phyloP scores from a whole-genome alignment of 2,797 vertebrate genomes.

The Chromobotia macracanthus region DNA sequence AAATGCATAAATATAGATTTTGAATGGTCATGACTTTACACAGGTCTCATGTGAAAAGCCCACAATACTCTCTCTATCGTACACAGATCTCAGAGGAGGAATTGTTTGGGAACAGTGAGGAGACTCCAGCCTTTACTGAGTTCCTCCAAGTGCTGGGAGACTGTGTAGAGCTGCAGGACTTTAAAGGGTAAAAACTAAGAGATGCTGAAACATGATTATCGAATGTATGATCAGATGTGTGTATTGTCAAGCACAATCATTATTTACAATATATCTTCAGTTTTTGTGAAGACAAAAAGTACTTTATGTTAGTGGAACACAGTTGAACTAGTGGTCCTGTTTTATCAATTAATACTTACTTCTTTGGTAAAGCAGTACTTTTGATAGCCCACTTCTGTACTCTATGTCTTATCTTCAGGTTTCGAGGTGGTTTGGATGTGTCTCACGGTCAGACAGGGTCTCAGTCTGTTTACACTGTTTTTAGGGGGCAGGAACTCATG shows the following conservation, averaged over 20 bases:
- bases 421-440: slow-evolving; percentile 85
- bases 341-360: background rate
- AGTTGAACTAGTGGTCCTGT: background rate
- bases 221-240: background rate
- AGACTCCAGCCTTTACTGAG: slow-evolving; percentile 85
- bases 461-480: slow-evolving; percentile 83
- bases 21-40: no score
- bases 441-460: slow-evolving; percentile 85
- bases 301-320: no score
- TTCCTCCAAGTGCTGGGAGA: slow-evolving; percentile 88
- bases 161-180: slow-evolving; percentile 88
- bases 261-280: background rate
- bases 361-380: no score
- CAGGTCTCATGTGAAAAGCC: no score
- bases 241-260: no score
- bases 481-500: slow-evolving; percentile 86
- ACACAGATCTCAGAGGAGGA: slow-evolving; percentile 87
- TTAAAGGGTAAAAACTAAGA: slow-evolving; percentile 81
- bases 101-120: slow-evolving; percentile 87
- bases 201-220: background rate
- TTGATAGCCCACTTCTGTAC: background rate
- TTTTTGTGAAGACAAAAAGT: no score
- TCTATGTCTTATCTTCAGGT: slow-evolving; percentile 65
- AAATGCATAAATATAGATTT: no score
- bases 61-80: background rate